phyloP scores from a whole-genome alignment of 2,797 vertebrate genomes.

The Balearica regulorum region DNA sequence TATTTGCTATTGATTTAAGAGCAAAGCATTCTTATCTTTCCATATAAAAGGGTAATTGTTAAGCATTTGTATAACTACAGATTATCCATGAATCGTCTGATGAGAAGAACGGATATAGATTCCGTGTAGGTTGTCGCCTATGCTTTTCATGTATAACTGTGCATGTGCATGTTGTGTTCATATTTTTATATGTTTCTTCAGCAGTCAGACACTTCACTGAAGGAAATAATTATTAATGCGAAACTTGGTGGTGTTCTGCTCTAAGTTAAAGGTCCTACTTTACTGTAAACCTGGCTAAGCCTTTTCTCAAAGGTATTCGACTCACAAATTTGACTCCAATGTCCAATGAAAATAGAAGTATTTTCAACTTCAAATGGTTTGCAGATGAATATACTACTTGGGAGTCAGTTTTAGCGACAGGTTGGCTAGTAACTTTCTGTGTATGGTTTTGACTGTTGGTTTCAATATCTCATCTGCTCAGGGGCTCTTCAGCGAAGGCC shows the following conservation, averaged over 20 bases:
- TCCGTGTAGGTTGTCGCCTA: neutral
- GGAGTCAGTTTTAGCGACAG: neutral
- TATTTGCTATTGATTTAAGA: constrained; percentile 52
- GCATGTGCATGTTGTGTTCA: fast-evolving
- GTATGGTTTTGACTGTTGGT: neutral
- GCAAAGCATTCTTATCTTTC: neutral
- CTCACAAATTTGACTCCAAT: neutral
- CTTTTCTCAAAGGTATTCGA: neutral
- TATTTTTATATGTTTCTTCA: constrained; percentile 11
- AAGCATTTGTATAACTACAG: constrained; percentile 16
- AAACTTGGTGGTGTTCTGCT: neutral
- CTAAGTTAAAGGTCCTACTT: neutral
- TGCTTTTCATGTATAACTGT: neutral
- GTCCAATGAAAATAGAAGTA: neutral
- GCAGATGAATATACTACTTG: neutral
- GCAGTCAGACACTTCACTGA: constrained; percentile 4
- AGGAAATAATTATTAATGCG: neutral
- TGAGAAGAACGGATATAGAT: neutral
- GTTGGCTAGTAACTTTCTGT: neutral
- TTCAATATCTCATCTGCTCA: neutral
- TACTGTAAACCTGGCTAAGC: neutral
- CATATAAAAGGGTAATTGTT: neutral
- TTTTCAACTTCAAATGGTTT: neutral
- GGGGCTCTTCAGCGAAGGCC: constrained; percentile 27
- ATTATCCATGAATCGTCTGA: constrained; percentile 41